Evolutionary conservation across 2,888 invertebrate genomes (phyloP), one percentile per base, ranked within the genome.

Genomic region (Ormia ochracea): DNA sequence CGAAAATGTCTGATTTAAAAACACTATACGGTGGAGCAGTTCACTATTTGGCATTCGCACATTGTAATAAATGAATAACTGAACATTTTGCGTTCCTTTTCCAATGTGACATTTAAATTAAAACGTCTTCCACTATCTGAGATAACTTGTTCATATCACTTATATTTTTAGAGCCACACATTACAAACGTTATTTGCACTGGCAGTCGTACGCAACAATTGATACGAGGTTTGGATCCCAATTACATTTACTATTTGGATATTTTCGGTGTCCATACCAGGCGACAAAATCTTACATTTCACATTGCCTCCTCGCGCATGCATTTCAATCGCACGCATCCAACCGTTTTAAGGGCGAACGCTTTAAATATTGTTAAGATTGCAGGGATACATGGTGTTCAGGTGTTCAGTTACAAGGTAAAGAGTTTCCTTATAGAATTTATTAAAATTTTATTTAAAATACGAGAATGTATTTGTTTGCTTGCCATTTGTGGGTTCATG

Each of bases 361-460:
- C 87, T 78, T 86, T 91, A 1, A 87, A 87, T 1, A 90, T 90
- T 75, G 90, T 91, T 2, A 91, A 91, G 85, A 88, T 92, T 56
- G 90, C 90, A 4, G 90, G 90, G 28, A 85, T 91, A 66, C 91
- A 91, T 81, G 92, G 92, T 23, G 90, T 90, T 59, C 91, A 91
- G 17, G 90, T 91, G 38, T 92, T 92, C 82, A 90, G 91, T 84
- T 92, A 90, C 84, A 92, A 92, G 90, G 92, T 92, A 86, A 69
- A 80, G 19, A 17, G 28, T 19, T 61, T 19, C 38, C 3, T 1
- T 41, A 4, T 41, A 41, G 12, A 19, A 21, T 45, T 4, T 21
- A 21, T 45, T 45, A 10, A 58, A 38, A 38, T n/a, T 52, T 68
- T 14, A n/a, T n/a, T n/a, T n/a, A n/a, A n/a, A n/a, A n/a, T n/a